Evolutionary conservation across 2,888 invertebrate species (phyloP).

Genomic region (Marronus borbonicus): DNA sequence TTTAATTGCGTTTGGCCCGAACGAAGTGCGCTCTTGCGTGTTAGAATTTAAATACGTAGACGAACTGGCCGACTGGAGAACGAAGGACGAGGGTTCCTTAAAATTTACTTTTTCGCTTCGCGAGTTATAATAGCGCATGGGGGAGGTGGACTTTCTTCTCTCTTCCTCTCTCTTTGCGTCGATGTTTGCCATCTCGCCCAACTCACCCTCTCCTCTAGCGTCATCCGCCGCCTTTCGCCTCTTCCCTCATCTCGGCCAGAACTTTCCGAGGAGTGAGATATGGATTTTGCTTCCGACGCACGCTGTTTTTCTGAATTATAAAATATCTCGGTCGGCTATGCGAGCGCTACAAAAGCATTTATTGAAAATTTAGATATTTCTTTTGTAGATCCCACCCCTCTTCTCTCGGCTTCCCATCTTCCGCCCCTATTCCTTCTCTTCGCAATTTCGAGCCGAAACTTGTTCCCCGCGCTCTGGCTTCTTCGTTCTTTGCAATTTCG

Average conservation of each 20-base stretch:
- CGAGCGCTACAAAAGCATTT: slow-evolving; percentile 58
- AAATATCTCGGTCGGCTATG: slow-evolving; percentile 66
- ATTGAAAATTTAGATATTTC: slow-evolving; percentile 59
- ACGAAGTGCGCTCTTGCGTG: slow-evolving; percentile 35
- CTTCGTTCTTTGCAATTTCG: slow-evolving; percentile 32
- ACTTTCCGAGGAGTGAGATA: slow-evolving; percentile 65
- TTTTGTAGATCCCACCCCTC: slow-evolving; percentile 50
- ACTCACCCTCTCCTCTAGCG: slow-evolving; percentile 29
- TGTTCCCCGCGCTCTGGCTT: slow-evolving; percentile 8
- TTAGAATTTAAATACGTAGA: slow-evolving; percentile 55
- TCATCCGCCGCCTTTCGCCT: slow-evolving; percentile 6
- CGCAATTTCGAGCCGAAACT: slow-evolving; percentile 2
- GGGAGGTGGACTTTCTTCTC: slow-evolving; percentile 56
- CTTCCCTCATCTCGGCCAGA: slow-evolving; percentile 54
- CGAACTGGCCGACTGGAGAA: slow-evolving; percentile 65
- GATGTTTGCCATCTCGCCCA: slow-evolving; percentile 30
- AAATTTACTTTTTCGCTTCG: slow-evolving; percentile 71
- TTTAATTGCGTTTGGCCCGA: slow-evolving; percentile 66
- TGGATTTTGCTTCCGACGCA: slow-evolving; percentile 70
- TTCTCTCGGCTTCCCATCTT: slow-evolving; percentile 5
- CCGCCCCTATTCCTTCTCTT: slow-evolving; percentile 2
- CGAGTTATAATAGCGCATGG: slow-evolving; percentile 70
- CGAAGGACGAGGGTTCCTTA: slow-evolving; percentile 62
- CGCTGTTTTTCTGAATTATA: slow-evolving; percentile 67
- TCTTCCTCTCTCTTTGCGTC: slow-evolving; percentile 1